Conservation (phyloP, 2,113 vertebrate species). For the Cricetomys ansorgei region DNA sequence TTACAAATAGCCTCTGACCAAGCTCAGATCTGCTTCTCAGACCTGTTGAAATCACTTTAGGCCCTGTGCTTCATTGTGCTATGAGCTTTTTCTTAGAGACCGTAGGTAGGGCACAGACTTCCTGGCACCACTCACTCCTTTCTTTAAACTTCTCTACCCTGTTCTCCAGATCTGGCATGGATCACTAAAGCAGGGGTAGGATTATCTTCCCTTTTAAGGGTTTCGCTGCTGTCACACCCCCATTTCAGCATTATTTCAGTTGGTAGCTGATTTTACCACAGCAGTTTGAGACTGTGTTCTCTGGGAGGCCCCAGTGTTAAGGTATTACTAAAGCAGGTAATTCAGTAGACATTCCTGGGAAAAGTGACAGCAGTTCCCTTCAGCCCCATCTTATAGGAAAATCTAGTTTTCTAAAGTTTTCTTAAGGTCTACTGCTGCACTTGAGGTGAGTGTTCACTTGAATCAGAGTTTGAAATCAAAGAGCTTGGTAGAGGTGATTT, state of each 20-base stretch:
- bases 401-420: conserved; percentile 42
- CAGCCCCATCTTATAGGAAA: not conserved
- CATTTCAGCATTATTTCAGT: conserved; percentile 16
- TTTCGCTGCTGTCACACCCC: not conserved
- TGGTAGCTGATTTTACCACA: not conserved
- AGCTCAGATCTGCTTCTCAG: not conserved
- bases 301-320: conserved; percentile 6
- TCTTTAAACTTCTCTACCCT: not conserved
- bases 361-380: conserved; percentile 50
- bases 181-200: not conserved
- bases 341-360: not conserved
- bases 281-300: conserved; percentile 7
- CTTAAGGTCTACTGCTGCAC: not conserved
- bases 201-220: not conserved
- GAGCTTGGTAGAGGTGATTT: conserved; percentile 20
- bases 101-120: conserved; percentile 7
- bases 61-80: not conserved
- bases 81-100: conserved; percentile 38
- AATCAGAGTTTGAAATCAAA: conserved; percentile 37
- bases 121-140: not conserved
- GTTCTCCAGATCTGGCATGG: not conserved
- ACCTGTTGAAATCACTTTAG: not conserved
- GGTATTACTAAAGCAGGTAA: not conserved
- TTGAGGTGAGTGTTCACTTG: conserved; percentile 41
- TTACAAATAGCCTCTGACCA: not conserved